These are phyloP conservation scores for Anoplopoma fimbria DNA, from an alignment of 2,113 vertebrate genomes.

Conservation along the genomic window DNA sequence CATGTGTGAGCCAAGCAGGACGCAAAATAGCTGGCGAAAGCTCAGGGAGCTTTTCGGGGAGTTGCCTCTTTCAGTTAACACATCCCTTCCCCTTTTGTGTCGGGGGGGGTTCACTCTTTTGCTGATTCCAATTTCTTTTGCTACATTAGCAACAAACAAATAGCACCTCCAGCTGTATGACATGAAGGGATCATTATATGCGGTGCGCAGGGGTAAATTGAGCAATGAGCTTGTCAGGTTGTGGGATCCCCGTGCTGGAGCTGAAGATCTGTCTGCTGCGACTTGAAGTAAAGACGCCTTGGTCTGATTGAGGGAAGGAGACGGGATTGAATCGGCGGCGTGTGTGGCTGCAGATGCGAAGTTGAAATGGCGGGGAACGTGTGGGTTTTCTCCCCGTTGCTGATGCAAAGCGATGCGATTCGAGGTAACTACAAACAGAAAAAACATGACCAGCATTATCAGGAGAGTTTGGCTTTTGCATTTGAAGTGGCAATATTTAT, in stretches of 20 bases:
- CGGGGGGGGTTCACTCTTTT: conserved; percentile 62
- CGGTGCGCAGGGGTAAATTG: conserved; percentile 42
- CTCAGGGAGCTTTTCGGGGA: conserved; percentile 57
- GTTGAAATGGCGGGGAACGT: conserved; percentile 51
- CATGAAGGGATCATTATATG: conserved; percentile 59
- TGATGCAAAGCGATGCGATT: conserved; percentile 69
- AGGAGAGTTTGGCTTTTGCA: conserved; percentile 54
- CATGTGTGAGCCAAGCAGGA: conserved; percentile 66
- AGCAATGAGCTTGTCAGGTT: conserved; percentile 65
- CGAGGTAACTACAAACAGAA: conserved; percentile 54
- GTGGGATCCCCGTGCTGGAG: conserved; percentile 47
- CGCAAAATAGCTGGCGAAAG: conserved; percentile 67
- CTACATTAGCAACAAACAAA: conserved; percentile 72
- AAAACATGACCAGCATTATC: conserved; percentile 49
- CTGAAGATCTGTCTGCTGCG: conserved; percentile 52
- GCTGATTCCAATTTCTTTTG: conserved; percentile 60
- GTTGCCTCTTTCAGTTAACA: conserved; percentile 57
- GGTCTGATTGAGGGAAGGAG: conserved; percentile 54
- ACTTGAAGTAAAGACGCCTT: conserved; percentile 61
- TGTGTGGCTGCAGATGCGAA: conserved; percentile 46
- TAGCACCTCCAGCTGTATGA: conserved; percentile 64
- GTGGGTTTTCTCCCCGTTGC: conserved; percentile 39
- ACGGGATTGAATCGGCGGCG: conserved; percentile 48
- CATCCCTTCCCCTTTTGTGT: conserved; percentile 64
- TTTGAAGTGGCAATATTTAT: conserved; percentile 71